Conservation (phyloP, 2,888 invertebrate genomes). For the Agriopis leucophaearia region DNA sequence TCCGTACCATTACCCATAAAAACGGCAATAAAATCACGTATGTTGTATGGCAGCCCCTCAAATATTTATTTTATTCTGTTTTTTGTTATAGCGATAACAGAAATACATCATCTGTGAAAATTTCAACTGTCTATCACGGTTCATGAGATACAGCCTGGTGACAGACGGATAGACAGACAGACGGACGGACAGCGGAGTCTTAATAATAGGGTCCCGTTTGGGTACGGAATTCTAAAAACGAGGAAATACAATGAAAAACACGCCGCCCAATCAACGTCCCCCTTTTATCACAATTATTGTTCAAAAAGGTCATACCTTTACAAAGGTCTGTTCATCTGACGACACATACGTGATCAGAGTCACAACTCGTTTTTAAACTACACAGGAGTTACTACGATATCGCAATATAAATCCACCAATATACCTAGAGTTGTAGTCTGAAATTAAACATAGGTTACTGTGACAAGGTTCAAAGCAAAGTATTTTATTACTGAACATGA, state of each 20-base stretch:
- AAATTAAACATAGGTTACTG: background rate
- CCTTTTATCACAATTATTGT: slow-evolving; percentile 23
- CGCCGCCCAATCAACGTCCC: slow-evolving; percentile 19
- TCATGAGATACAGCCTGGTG: no score
- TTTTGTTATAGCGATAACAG: no score
- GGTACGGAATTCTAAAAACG: no score
- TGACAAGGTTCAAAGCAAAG: background rate
- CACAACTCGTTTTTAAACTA: slow-evolving; percentile 1
- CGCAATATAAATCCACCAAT: background rate
- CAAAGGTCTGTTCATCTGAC: slow-evolving; percentile 26
- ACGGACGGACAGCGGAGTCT: no score
- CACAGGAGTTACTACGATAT: background rate
- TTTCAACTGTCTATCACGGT: no score
- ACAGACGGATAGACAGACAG: no score
- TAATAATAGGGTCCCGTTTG: no score
- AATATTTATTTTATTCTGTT: no score
- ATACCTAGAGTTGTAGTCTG: background rate
- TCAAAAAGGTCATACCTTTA: slow-evolving; percentile 20
- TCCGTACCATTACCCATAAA: no score
- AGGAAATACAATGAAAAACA: slow-evolving; percentile 10
- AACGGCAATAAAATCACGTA: no score
- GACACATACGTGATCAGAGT: slow-evolving; percentile 24
- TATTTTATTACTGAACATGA: background rate
- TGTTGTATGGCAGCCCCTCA: no score
- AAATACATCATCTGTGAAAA: no score